Conservation (phyloP, 2,113 vertebrate genomes). For the Eulemur rufifrons region DNA sequence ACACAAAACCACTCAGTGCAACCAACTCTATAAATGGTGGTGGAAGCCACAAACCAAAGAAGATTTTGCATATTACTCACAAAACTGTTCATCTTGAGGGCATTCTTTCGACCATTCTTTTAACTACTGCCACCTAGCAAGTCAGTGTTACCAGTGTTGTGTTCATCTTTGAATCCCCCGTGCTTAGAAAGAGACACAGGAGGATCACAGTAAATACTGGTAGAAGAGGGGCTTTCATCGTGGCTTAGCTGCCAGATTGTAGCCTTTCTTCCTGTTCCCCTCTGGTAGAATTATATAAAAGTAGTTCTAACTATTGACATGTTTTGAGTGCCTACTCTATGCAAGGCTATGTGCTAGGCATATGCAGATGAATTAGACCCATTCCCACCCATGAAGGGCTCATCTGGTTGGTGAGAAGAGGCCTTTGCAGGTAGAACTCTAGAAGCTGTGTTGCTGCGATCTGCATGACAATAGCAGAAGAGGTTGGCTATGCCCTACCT, state of each 20-base stretch:
- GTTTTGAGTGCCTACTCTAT: neutral
- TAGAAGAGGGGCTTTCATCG: neutral
- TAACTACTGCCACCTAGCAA: neutral
- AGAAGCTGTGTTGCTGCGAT: neutral
- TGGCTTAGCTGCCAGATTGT: neutral
- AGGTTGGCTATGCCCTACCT: neutral
- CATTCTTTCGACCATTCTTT: neutral
- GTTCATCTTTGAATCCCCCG: neutral
- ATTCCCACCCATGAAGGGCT: neutral
- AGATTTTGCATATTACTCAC: neutral
- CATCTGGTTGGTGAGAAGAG: neutral
- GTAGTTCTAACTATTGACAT: neutral
- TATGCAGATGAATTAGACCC: neutral
- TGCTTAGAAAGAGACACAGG: neutral
- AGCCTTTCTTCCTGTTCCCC: neutral
- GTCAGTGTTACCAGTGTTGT: neutral
- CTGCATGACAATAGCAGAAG: fast-evolving
- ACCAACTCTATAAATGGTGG: neutral
- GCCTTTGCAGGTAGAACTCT: neutral
- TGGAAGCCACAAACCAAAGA: constrained; percentile 12
- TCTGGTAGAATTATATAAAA: neutral
- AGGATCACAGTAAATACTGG: neutral
- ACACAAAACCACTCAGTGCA: neutral
- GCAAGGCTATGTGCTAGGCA: neutral
- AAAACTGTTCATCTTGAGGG: neutral